Base-by-base conservation (phyloP, 92 coral and sea anemone genomes). In the Bergia puertoricense region DNA sequence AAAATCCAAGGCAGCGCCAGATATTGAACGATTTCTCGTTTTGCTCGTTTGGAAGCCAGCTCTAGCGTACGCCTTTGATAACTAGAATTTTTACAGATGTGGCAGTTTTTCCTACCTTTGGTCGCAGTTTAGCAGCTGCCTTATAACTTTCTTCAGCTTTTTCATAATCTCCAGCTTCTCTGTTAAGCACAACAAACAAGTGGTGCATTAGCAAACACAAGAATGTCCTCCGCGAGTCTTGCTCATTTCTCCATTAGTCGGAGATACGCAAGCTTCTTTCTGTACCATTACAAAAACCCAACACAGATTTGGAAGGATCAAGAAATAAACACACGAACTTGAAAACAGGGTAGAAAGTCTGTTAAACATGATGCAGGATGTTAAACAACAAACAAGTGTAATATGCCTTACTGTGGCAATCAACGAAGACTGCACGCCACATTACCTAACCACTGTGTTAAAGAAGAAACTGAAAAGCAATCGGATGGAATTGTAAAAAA, bases 131-230 rank as follows among this genome's bases (percentile, higher is more conserved):
- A 42, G 89, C 96, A 82, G 99, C 98, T 74, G 73, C 83, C 81
- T 89, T 89, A 81, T 95, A 96, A 45, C 88, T 92, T 76, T 77
- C 54, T 74, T 88, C 94, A 46, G 99, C 98, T 66, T 85, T 91
- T 67, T 91, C 89, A 51, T 93, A 80, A 59, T 91, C 91, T 8
- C 96, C 95, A 78, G 95, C 88, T 89, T 95, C 96, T 71, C 99
- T 95, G 81, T 15, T 85, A 81, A 86, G 22, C 20, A 85, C 77
- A 78, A 72, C 5, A 20, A 86, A 14, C 42, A 79, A 44, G 22
- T 66, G 30, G 13, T 37, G 16, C 59, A 54, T 54, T 11, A 54
- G 14, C 18, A 54, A 54, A 8, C 18, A 54, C 59, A 54, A 11
- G 59, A 10, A 54, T 54, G 18, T 13, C 59, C 59, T 54, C 14